Evolutionary conservation across 2,113 vertebrate genomes (phyloP).

Genomic region (Platichthys stellatus): DNA sequence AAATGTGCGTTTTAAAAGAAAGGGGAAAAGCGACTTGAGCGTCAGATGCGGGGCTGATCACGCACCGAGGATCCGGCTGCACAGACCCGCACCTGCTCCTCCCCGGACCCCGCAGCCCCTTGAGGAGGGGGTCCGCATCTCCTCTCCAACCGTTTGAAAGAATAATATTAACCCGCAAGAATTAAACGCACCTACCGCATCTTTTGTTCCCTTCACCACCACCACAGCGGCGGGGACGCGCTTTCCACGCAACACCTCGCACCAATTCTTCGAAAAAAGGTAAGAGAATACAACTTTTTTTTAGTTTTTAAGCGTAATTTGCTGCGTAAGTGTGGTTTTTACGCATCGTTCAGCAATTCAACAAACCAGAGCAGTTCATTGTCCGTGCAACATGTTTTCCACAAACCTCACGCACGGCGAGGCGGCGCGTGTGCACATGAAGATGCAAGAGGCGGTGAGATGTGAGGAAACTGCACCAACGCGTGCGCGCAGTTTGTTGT

Average conservation of each 20-base stretch:
- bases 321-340: no score
- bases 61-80: constrained; percentile 10
- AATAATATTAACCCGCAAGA: no score
- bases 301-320: background rate
- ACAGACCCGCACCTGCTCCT: background rate
- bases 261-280: constrained; percentile 22
- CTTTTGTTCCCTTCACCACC: constrained; percentile 9
- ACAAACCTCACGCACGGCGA: background rate
- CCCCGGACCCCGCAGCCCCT: background rate
- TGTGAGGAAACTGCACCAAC: background rate
- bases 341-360: background rate
- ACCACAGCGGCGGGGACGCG: constrained; percentile 9
- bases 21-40: constrained; percentile 43
- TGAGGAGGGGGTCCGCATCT: no score
- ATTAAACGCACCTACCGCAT: background rate
- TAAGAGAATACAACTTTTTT: constrained; percentile 59
- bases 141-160: no score
- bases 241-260: background rate
- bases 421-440: constrained; percentile 11
- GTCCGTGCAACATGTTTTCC: background rate
- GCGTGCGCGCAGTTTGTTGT: background rate
- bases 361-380: background rate
- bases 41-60: constrained; percentile 37
- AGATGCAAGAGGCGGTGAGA: background rate
- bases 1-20: constrained; percentile 62